phyloP scores from a whole-genome alignment of 2,113 vertebrate genomes.

The Tragulus kanchil region DNA sequence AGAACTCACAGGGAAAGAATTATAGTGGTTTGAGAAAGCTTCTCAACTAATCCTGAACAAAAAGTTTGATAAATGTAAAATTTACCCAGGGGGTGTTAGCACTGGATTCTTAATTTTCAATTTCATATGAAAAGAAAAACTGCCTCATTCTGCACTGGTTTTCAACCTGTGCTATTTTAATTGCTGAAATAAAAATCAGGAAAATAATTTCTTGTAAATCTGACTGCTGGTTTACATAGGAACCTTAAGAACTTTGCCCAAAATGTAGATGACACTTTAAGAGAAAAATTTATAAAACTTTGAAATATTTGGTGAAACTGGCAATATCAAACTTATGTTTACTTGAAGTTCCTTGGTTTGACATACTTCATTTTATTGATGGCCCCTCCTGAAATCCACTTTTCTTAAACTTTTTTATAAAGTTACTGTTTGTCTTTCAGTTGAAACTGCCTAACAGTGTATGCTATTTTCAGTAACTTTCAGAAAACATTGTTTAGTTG shows the following conservation, averaged over 20 bases:
- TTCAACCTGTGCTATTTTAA: conserved; percentile 49
- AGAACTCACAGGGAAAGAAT: background rate
- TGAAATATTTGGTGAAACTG: conserved; percentile 46
- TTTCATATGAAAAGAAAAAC: conserved; percentile 57
- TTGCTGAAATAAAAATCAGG: conserved; percentile 30
- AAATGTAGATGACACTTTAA: conserved; percentile 49
- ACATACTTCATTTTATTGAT: conserved; percentile 45
- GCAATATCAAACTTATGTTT: conserved; percentile 25
- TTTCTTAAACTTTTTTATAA: conserved; percentile 10
- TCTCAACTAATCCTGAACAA: conserved; percentile 28
- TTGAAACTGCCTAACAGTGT: conserved; percentile 5
- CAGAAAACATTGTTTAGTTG: conserved; percentile 2
- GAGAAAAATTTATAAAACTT: conserved; percentile 15
- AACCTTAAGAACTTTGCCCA: conserved; percentile 51
- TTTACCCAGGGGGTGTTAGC: background rate
- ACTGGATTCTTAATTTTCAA: conserved; percentile 31
- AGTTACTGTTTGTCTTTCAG: background rate
- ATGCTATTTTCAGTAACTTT: conserved; percentile 55
- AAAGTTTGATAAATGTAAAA: background rate
- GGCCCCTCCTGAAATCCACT: background rate
- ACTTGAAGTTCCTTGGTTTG: conserved; percentile 38
- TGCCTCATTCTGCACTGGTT: conserved; percentile 41
- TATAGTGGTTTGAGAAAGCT: conserved; percentile 42
- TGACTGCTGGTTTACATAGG: conserved; percentile 28
- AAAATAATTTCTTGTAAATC: conserved; percentile 53